Conservation (phyloP, 2,797 vertebrate species). For the Lagodon rhomboides region DNA sequence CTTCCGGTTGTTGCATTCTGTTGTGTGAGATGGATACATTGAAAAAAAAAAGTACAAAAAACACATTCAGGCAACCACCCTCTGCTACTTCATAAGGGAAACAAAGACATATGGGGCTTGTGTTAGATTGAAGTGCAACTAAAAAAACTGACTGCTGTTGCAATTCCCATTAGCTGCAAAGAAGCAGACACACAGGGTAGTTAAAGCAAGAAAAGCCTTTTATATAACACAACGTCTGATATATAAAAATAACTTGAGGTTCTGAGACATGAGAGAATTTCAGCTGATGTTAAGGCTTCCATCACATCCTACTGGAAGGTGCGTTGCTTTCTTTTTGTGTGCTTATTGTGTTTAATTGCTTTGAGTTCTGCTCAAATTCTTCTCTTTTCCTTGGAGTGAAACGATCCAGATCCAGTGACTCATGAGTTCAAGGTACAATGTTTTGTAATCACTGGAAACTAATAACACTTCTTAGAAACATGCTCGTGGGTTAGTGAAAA, state of each 20-base stretch:
- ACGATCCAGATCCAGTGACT: constrained; percentile 9
- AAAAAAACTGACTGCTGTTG: background rate
- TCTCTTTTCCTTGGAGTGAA: background rate
- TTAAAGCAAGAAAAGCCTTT: constrained; percentile 1
- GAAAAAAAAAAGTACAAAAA: background rate
- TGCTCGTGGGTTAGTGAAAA: background rate
- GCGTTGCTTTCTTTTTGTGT: background rate
- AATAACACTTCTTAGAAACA: background rate
- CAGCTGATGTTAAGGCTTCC: background rate
- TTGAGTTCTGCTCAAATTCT: background rate
- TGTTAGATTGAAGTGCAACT: background rate
- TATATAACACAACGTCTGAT: background rate
- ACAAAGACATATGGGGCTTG: background rate
- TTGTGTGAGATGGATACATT: no score
- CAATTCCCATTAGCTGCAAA: background rate
- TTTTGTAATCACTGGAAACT: constrained; percentile 19
- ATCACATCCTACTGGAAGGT: constrained; percentile 11
- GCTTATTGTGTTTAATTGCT: constrained; percentile 18
- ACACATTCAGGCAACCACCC: background rate
- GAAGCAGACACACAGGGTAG: background rate
- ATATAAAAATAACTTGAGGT: constrained; percentile 7
- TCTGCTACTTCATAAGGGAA: background rate
- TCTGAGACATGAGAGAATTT: constrained; percentile 18
- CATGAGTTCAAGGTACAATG: constrained; percentile 2
- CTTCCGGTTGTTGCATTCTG: no score